Base-by-base conservation (phyloP, 1,140 invertebrate species). In the Lucilia sericata region DNA sequence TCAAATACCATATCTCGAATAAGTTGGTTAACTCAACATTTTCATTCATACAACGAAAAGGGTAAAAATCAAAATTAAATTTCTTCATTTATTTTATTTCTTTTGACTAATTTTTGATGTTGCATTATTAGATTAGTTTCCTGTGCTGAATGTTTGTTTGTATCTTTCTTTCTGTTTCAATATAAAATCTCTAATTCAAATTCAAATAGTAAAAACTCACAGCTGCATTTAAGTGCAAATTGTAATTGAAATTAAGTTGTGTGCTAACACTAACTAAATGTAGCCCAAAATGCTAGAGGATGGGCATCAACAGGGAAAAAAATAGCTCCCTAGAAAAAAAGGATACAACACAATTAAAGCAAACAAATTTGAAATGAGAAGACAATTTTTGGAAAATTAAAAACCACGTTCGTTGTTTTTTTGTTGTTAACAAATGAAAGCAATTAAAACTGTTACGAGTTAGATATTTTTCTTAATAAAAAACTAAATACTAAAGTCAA, bases 171-270 rank as follows among this genome's bases (percentile, higher is more conserved):
- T n/a, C 36, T 17, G 42, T 17, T 36, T 47, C 17, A n/a, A 42
- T 42, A 3, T 49, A 14, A 10, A 49, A 49, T 49, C 34, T 49
- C 19, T 70, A 70, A 25, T 70, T 70, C n/a, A 70, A n/a, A 17
- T 80, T 78, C 75, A 42, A 21, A 49, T 49, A 80, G 47, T 80
- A 80, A 80, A 80, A 80, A 80, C 76, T 51, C 76, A 30, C 76
- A 80, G 76, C 42, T 80, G 76, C 76, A 80, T 80, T 80, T 80
- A 80, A 80, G 76, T 80, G 42, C 76, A 80, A 80, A 80, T 80
- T 80, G 76, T 80, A 80, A 80, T 80, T 80, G 76, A 80, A 80
- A 80, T 80, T 80, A 80, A 80, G 42, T 21, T 80, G n/a, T 80
- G 42, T 80, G 34, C 14, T 80, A 25, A 7, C 76, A 80, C 42